Base-by-base conservation (phyloP, 2,113 vertebrate genomes). In the Ursus arctos region DNA sequence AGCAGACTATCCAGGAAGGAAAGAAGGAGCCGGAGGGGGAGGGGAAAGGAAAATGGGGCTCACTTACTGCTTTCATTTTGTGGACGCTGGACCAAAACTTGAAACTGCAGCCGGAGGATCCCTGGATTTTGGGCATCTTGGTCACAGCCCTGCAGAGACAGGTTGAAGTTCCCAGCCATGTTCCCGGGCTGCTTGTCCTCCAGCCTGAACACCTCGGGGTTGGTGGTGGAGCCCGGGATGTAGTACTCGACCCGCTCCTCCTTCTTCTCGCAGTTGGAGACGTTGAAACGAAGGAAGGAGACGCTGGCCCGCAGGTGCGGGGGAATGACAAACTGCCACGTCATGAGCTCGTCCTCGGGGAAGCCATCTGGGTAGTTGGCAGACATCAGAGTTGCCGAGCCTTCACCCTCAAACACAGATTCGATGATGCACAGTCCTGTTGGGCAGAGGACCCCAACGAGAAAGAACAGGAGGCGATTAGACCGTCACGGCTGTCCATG, bases 121-220 rank as follows among this genome's bases (percentile, higher is more conserved):
- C 98, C 98, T 0, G 98, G 98, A 7, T 91, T 98, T 91, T 99
- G 96, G 84, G 98, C 88, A 26, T 99, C 99, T 89, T 99, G 99
- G 53, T 99, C 98, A 4, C 99, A 99, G 97, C 99, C 99, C 93
- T 98, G 98, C 93, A 99, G 98, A 71, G 99, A 98, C 98, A 99
- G 98, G 88, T 98, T 99, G 98, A 99, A 99, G 97, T 98, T 99
- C 85, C 99, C 99, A 53, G 99, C 98, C 40, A 99, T 99, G 94
- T 99, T 99, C 82, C 95, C 95, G 0, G 99, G 99, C 97, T 99
- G 99, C 16, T 93, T 88, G 69, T 99, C 99, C 0, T 51, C 93
- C 94, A 99, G 98, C 21, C 85, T 96, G 94, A 99, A 98, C 96
- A 98, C 97, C 67, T 98, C 98, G 0, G 97, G 81, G 89, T 98